Evolutionary conservation across 2,888 invertebrate species (phyloP).

Genomic region (Lissocephala sabroskyi): DNA sequence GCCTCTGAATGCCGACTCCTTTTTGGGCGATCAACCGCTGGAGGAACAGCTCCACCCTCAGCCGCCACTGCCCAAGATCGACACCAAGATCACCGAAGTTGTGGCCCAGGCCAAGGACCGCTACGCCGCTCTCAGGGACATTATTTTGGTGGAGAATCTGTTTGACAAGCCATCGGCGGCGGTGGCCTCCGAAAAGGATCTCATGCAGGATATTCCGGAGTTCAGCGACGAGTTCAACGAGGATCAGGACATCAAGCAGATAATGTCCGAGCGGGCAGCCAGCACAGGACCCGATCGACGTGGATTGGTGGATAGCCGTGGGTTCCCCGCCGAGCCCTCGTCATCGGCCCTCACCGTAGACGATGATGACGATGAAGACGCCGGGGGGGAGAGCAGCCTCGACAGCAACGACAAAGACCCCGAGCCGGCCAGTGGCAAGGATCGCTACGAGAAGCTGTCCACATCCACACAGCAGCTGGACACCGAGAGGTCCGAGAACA

Average conservation of each 20-base stretch:
- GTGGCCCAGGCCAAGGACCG: constrained; percentile 77
- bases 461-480: constrained; percentile 56
- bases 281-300: constrained; percentile 60
- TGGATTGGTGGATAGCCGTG: constrained; percentile 60
- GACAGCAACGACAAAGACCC: constrained; percentile 68
- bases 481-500: constrained; percentile 23
- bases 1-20: too few relatives aligned
- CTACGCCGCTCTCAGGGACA: constrained; percentile 87
- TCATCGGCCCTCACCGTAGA: constrained; percentile 65
- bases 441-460: constrained; percentile 61
- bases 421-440: constrained; percentile 42
- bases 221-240: constrained; percentile 68
- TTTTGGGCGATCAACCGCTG: constrained; percentile 13
- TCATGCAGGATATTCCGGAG: constrained; percentile 64
- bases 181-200: constrained; percentile 42
- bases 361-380: constrained; percentile 67
- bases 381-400: constrained; percentile 67
- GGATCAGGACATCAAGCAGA: constrained; percentile 74
- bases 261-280: constrained; percentile 67
- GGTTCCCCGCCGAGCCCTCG: constrained; percentile 60
- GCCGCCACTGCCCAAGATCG: constrained; percentile 67
- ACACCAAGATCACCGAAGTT: constrained; percentile 73
- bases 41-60: constrained; percentile 28
- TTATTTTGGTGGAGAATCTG: constrained; percentile 78
- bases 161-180: constrained; percentile 72